Evolutionary conservation across 2,113 vertebrate species (phyloP).

Genomic region (Laticauda laticaudata): DNA sequence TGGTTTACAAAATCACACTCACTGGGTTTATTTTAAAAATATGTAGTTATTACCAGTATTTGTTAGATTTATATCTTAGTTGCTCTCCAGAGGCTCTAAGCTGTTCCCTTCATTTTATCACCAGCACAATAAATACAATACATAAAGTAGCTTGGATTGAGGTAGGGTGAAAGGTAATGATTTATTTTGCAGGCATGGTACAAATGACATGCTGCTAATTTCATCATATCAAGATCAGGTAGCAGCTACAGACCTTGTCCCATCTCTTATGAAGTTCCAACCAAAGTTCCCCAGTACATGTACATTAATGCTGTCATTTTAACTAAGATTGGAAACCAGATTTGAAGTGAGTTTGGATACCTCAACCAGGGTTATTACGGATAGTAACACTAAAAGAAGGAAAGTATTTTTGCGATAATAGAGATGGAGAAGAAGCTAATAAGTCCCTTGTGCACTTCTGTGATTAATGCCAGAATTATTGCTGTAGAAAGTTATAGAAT

Average conservation of each 20-base stretch:
- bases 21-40: neutral
- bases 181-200: neutral
- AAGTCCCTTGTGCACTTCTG: neutral
- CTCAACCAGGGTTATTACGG: neutral
- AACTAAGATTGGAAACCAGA: neutral
- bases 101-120: neutral
- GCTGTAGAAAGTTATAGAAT: neutral
- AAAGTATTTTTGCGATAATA: neutral
- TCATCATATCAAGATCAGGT: neutral
- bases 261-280: neutral
- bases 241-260: neutral
- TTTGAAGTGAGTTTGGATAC: neutral
- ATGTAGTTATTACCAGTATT: neutral
- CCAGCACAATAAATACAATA: neutral
- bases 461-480: constrained; percentile 2
- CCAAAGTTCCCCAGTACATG: neutral
- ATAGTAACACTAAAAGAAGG: neutral
- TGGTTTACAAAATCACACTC: neutral
- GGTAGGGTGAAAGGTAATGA: neutral
- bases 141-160: neutral
- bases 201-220: neutral
- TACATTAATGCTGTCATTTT: neutral
- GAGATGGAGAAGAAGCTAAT: neutral
- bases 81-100: neutral
- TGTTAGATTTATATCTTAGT: neutral